A percentile compares a stretch with the other conserved stretches of the same genome.
phyloP scores from a whole-genome alignment of 2,888 invertebrate species.

The Octonoba sinensis region DNA sequence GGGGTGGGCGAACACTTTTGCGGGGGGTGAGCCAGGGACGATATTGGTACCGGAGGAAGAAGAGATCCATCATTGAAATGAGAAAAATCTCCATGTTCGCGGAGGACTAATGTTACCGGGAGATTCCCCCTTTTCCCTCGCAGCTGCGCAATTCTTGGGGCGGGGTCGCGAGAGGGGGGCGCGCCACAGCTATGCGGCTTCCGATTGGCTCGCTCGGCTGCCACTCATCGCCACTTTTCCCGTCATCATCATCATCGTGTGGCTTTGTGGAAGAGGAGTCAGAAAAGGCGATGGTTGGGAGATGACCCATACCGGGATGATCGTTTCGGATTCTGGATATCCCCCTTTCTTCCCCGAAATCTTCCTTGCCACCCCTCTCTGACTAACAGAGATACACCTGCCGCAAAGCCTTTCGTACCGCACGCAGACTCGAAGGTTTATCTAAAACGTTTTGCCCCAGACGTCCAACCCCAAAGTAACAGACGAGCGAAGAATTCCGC shows the following conservation, averaged over 20 bases:
- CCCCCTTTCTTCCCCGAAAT: constrained; percentile 1
- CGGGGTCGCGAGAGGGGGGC: constrained; percentile 7
- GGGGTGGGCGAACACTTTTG: constrained; percentile 6
- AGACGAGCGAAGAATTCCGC: too few relatives aligned
- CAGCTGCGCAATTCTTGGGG: constrained; percentile 49
- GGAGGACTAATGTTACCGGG: constrained; percentile 60
- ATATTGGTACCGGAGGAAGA: constrained; percentile 31
- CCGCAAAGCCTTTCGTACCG: background rate
- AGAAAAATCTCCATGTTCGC: constrained; percentile 63
- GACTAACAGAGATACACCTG: constrained; percentile 8
- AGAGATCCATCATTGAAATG: constrained; percentile 64
- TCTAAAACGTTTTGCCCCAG: too few relatives aligned
- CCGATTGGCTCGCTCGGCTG: constrained; percentile 35
- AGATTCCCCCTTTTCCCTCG: constrained; percentile 31
- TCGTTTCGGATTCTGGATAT: constrained; percentile 28
- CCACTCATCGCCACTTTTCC: constrained; percentile 37
- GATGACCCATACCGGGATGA: constrained; percentile 10
- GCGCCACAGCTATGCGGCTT: constrained; percentile 45
- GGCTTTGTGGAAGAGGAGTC: constrained; percentile 20
- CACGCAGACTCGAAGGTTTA: too few relatives aligned
- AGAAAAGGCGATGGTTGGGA: constrained; percentile 18
- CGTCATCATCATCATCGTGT: constrained; percentile 56
- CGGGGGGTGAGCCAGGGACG: constrained; percentile 31
- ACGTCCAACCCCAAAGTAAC: too few relatives aligned
- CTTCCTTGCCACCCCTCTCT: constrained; percentile 5